A percentile compares a stretch with the other conserved stretches of the same genome.
Conservation (phyloP, 2,888 invertebrate genomes). For the Meteorus cinctellus region DNA sequence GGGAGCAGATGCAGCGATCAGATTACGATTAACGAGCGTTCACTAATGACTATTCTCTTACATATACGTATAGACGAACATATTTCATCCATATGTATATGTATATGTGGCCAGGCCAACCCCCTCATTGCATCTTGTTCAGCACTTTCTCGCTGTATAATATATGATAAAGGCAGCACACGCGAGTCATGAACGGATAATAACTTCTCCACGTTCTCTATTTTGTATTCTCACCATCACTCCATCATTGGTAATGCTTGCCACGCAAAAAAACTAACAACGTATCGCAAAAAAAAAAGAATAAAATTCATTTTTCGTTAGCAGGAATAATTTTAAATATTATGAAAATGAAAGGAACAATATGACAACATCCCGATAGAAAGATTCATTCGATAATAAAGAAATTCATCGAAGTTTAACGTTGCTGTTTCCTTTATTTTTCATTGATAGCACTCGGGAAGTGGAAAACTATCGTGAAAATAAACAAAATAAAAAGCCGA, state of each 20-base stretch:
- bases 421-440: too few relatives aligned
- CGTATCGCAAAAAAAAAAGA: neutral
- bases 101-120: neutral
- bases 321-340: too few relatives aligned
- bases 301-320: too few relatives aligned
- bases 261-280: neutral
- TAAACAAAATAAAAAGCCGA: too few relatives aligned
- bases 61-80: too few relatives aligned
- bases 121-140: neutral
- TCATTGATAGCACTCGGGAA: too few relatives aligned
- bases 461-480: too few relatives aligned
- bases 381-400: neutral
- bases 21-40: slow-evolving; percentile 5
- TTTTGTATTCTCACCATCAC: neutral
- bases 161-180: neutral
- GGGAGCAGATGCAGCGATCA: neutral
- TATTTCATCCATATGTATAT: too few relatives aligned
- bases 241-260: neutral
- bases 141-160: slow-evolving; percentile 3
- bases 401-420: too few relatives aligned
- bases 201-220: neutral
- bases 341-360: too few relatives aligned
- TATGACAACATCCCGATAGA: neutral
- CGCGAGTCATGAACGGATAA: slow-evolving; percentile 8
- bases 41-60: neutral